Conservation (phyloP, 2,888 invertebrate species). For the Tuberolachnus salignus region DNA sequence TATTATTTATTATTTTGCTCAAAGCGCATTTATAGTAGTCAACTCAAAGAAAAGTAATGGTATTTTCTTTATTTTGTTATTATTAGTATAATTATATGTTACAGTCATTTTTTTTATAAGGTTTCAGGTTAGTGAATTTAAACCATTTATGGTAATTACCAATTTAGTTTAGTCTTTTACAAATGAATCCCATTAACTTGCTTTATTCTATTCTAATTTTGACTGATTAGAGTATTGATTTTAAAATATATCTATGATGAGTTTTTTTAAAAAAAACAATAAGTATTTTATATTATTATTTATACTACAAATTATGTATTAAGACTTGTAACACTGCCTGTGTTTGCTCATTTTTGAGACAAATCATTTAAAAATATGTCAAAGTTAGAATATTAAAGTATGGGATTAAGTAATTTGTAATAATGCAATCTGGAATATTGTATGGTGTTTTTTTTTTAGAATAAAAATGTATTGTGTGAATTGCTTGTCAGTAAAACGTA, state of each 20-base stretch:
- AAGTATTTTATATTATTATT: constrained; percentile 5
- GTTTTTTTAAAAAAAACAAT: background rate
- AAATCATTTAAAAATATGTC: background rate
- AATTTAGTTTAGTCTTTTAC: background rate
- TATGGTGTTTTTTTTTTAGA: background rate
- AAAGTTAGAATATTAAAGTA: background rate
- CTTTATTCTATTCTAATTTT: constrained; percentile 34
- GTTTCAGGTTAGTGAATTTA: constrained; percentile 17
- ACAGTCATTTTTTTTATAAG: background rate
- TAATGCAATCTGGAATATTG: background rate
- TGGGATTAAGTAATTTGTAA: background rate
- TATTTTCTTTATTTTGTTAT: background rate
- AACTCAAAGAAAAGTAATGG: background rate
- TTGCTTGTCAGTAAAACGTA: background rate
- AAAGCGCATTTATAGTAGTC: constrained; percentile 34
- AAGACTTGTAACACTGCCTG: constrained; percentile 23
- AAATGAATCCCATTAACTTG: background rate
- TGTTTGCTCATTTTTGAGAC: constrained; percentile 22
- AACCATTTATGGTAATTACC: background rate
- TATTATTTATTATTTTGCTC: constrained; percentile 27
- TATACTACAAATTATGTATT: background rate
- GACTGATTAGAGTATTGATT: constrained; percentile 45
- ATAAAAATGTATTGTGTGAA: constrained; percentile 8
- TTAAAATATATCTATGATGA: constrained; percentile 28
- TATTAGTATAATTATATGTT: background rate